A percentile compares a stretch with the other conserved stretches of the same genome.
Conservation (phyloP, 2,888 invertebrate genomes). For the Clunio marinus region DNA sequence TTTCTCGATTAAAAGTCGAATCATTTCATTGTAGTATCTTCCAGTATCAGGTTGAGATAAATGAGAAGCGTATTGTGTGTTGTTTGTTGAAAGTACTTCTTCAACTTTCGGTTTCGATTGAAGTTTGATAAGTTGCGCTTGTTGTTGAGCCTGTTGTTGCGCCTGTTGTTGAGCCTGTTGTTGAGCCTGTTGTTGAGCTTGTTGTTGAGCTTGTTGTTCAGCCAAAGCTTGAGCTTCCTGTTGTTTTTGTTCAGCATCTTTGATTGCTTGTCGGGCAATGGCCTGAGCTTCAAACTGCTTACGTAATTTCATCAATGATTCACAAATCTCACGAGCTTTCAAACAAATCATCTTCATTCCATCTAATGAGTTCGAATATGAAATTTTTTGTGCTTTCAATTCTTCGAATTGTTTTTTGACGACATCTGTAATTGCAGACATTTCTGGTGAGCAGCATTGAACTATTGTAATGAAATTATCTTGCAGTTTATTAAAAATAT, state of each 20-base stretch:
- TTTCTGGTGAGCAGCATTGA: background rate
- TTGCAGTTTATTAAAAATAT: background rate
- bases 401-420: constrained; percentile 16
- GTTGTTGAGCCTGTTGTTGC: too few species aligned
- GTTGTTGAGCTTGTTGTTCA: too few species aligned
- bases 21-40: background rate
- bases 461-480: background rate
- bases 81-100: too few species aligned
- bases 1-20: background rate
- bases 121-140: background rate
- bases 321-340: background rate
- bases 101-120: too few species aligned
- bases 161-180: background rate
- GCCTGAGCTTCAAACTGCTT: background rate
- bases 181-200: too few species aligned
- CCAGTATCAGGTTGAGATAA: background rate
- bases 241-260: constrained; percentile 17
- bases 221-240: background rate
- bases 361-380: background rate
- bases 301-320: background rate
- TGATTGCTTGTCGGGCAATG: background rate
- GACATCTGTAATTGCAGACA: background rate
- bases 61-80: too few species aligned
- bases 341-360: background rate
- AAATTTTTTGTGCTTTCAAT: background rate